Conservation (phyloP, 2,113 vertebrate genomes). For the Amblyopsis rosae region DNA sequence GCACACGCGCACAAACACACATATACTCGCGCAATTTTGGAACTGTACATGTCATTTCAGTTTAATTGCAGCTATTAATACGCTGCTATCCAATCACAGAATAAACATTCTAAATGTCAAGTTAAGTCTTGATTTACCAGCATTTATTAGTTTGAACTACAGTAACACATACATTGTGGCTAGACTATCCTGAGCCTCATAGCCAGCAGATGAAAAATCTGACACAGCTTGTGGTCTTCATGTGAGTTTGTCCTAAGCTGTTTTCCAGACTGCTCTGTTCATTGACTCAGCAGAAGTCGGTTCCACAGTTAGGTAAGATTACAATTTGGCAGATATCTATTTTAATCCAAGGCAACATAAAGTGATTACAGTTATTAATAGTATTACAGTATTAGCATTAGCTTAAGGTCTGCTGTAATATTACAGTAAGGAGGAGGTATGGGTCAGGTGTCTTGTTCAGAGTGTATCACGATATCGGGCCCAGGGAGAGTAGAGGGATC, state of each 20-base stretch:
- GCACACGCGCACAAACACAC: neutral
- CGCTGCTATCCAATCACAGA: no score
- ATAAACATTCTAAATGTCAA: constrained; percentile 7
- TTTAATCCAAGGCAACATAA: no score
- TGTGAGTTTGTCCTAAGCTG: constrained; percentile 42
- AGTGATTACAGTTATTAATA: no score
- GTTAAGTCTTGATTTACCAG: neutral
- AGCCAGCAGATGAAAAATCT: constrained; percentile 14
- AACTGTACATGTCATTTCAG: neutral
- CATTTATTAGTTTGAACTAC: neutral
- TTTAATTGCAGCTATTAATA: no score
- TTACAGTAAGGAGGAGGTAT: no score
- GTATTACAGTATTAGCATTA: no score
- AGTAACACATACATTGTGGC: neutral
- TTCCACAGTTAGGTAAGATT: constrained; percentile 29
- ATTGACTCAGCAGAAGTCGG: constrained; percentile 40
- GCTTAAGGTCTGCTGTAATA: no score
- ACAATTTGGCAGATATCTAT: no score
- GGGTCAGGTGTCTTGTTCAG: no score
- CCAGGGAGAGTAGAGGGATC: no score
- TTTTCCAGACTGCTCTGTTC: constrained; percentile 47
- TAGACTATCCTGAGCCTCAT: neutral
- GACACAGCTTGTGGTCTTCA: constrained; percentile 32
- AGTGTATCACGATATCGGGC: no score
- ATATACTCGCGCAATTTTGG: neutral